Evolutionary conservation across 2,888 invertebrate species (phyloP), one percentile per base, ranked within the genome.

Genomic region (Polyommatus icarus): DNA sequence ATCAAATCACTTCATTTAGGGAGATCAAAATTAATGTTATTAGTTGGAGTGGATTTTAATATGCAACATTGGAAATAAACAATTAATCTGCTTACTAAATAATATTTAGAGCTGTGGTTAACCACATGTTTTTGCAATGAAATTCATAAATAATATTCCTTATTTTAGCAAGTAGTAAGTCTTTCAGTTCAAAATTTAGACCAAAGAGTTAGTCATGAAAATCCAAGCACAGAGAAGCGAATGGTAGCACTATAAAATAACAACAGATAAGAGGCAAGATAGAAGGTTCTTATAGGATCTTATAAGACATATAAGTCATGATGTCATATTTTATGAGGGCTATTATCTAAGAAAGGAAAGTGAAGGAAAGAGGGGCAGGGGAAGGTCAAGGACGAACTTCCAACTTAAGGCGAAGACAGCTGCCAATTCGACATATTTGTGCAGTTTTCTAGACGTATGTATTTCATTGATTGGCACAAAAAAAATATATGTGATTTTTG

Each of bases 1-100:
- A 76, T 80, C 80, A 82, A 83, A 84, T 84, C 82, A 82, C 83
- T 84, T 84, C 82, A 83, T 84, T 83, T 80, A 81, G 80, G 78
- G 71, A 75, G 50, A 76, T 80, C 73, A 59, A 59, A 29, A 15
- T 61, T 24, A 71, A 32, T 71, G 46, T 40, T 40, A 20, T 61
- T 46, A 67, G 46, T 76, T 46, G 67, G 29, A 67, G 29, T 4
- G 67, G 15, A 67, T 24, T 15, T 24, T 29, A 29, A 18, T 54
- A 54, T 54, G 54, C 12, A 40, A 10, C 40, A 50, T 54, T 54
- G 5, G 6, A 6, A 29, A 67, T 29, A 15, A 67, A 24, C 15
- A 29, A 20, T 20, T 61, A 24, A 67, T 24, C 29, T 8, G 54
- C 54, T 54, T 54, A 18, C 18, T 54, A 18, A 54, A 54, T 54